Conservation (phyloP, 2,888 invertebrate genomes). For the Cephalotes varians region DNA sequence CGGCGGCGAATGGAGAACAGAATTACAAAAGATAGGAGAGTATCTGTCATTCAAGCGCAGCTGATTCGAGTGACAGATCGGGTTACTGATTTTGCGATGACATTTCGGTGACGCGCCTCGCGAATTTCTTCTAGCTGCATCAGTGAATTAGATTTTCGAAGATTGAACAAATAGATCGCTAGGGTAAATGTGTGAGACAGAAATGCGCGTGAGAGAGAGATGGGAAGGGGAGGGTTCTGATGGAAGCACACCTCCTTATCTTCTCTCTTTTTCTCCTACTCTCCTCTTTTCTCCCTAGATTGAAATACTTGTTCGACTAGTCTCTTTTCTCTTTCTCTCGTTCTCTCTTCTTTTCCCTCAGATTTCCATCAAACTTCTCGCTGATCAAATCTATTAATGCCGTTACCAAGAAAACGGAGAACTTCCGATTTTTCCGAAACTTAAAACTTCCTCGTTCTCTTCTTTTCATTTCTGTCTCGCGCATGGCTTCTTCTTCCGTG, state of each 20-base stretch:
- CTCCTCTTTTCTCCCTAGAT: constrained; percentile 44
- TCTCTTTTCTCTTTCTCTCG: constrained; percentile 4
- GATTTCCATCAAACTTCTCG: constrained; percentile 72
- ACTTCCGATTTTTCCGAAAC: constrained; percentile 23
- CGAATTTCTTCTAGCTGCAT: constrained; percentile 8
- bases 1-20: not conserved
- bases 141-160: constrained; percentile 10
- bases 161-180: constrained; percentile 37
- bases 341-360: constrained; percentile 21
- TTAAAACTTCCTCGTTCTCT: constrained; percentile 53
- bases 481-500: constrained; percentile 2
- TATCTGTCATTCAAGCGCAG: constrained; percentile 26
- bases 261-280: constrained; percentile 2
- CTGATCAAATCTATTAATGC: constrained; percentile 81
- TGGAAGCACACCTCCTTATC: constrained; percentile 15
- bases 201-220: constrained; percentile 59
- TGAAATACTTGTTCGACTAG: not conserved
- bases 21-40: constrained; percentile 32
- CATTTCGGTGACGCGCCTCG: not conserved
- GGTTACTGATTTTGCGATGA: constrained; percentile 6
- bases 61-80: constrained; percentile 42
- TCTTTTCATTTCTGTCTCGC: constrained; percentile 47
- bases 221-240: constrained; percentile 60
- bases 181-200: constrained; percentile 51
- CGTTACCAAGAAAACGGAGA: constrained; percentile 67